These are phyloP conservation scores for Listrodromus nycthemerus DNA, from an alignment of 2,888 invertebrate genomes.

Conservation along the genomic window DNA sequence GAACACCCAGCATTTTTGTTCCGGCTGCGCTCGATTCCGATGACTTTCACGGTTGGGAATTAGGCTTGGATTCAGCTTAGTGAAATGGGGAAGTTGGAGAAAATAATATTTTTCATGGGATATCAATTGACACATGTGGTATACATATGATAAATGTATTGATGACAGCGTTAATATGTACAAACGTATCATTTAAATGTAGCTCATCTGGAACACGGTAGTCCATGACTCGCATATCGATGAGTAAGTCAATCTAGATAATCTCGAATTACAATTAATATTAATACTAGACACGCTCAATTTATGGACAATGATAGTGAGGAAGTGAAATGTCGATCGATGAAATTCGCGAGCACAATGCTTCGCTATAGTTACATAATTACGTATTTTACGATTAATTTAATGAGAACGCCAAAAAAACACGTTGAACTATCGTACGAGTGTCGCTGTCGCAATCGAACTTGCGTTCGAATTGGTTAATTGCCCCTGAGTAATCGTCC, in stretches of 20 bases:
- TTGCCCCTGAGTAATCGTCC: constrained; percentile 50
- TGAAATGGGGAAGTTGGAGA: background rate
- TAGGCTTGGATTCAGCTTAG: no score
- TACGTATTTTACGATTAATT: constrained; percentile 42
- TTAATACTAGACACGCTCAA: constrained; percentile 26
- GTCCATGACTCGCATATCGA: constrained; percentile 45
- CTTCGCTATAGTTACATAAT: constrained; percentile 32
- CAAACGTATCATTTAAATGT: constrained; percentile 66
- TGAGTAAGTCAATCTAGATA: constrained; percentile 42
- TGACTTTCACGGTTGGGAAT: background rate
- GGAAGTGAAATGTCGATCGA: constrained; percentile 33
- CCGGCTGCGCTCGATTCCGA: background rate
- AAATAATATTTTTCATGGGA: constrained; percentile 13
- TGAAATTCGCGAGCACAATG: constrained; percentile 28
- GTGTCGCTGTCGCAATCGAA: constrained; percentile 16
- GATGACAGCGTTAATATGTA: constrained; percentile 66
- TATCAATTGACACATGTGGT: constrained; percentile 32
- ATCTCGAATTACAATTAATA: constrained; percentile 53
- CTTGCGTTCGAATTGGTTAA: constrained; percentile 7
- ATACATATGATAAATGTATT: constrained; percentile 63
- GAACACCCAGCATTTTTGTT: background rate
- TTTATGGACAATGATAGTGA: constrained; percentile 47
- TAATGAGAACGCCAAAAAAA: constrained; percentile 8
- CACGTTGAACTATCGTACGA: constrained; percentile 28
- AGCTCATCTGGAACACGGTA: constrained; percentile 38